phyloP scores from a whole-genome alignment of 2,888 invertebrate species.

The Eretmocerus hayati region DNA sequence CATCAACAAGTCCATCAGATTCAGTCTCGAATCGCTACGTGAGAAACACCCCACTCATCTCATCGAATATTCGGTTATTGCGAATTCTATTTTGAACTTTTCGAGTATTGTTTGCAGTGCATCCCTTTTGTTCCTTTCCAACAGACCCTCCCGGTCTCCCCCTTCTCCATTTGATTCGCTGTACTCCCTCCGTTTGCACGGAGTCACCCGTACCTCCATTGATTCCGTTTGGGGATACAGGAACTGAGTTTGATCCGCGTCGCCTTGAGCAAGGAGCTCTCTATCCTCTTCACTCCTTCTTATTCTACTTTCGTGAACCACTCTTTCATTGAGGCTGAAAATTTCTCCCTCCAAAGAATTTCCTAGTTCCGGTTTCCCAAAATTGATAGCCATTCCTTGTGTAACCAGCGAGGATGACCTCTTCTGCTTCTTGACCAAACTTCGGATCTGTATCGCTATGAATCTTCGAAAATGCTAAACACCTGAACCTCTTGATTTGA shows the following conservation, averaged over 20 bases:
- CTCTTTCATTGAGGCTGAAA: neutral
- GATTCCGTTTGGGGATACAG: neutral
- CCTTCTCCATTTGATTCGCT: neutral
- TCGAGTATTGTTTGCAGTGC: too few relatives aligned
- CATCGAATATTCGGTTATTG: neutral
- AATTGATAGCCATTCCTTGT: neutral
- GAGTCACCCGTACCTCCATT: neutral
- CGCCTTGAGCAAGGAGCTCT: neutral
- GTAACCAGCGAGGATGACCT: neutral
- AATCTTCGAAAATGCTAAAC: neutral
- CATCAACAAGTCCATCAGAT: neutral
- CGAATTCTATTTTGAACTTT: too few relatives aligned
- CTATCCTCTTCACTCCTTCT: neutral
- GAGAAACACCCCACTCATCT: neutral
- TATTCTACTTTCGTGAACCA: neutral
- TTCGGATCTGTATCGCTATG: neutral
- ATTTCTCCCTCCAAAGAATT: neutral
- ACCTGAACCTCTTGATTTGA: neutral
- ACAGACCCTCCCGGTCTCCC: too few relatives aligned
- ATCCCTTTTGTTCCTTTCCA: too few relatives aligned
- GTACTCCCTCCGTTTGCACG: slow-evolving; percentile 1
- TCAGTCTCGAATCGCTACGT: neutral
- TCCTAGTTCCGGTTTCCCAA: neutral
- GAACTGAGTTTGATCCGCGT: neutral
- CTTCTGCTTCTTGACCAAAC: neutral